phyloP scores from a whole-genome alignment of 2,888 invertebrate genomes.

The Drosophila gaucha region DNA sequence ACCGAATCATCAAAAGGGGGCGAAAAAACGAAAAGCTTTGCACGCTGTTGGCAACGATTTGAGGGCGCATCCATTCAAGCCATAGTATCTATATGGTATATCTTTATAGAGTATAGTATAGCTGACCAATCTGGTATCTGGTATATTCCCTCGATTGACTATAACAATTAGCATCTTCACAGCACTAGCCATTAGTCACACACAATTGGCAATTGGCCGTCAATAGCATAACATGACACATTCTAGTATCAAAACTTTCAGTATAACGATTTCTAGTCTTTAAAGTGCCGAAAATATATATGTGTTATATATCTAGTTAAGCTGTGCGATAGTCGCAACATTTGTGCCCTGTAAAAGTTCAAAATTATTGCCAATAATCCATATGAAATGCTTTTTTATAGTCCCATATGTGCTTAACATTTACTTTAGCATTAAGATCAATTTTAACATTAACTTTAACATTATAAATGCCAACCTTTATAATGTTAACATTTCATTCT shows the following conservation, averaged over 20 bases:
- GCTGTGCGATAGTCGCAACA: neutral
- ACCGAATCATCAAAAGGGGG: constrained; percentile 20
- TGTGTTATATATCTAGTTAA: neutral
- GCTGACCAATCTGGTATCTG: neutral
- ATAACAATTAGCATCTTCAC: constrained; percentile 65
- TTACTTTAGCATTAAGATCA: no score
- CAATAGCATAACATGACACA: constrained; percentile 38
- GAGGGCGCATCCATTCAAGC: constrained; percentile 12
- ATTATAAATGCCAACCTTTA: no score
- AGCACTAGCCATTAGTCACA: constrained; percentile 63
- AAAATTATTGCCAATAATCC: neutral
- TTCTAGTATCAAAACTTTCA: constrained; percentile 26
- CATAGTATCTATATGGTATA: neutral
- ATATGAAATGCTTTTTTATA: neutral
- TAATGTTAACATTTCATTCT: no score
- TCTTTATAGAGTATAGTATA: constrained; percentile 5
- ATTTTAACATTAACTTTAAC: neutral
- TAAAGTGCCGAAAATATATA: constrained; percentile 23
- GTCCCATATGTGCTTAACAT: neutral
- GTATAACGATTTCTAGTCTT: constrained; percentile 41
- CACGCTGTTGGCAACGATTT: constrained; percentile 32
- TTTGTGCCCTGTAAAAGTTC: constrained; percentile 4
- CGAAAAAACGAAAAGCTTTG: constrained; percentile 20
- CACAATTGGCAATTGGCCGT: constrained; percentile 56
- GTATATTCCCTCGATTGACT: constrained; percentile 44